Conservation (phyloP, 2,113 vertebrate species). For the Sylvia atricapilla region DNA sequence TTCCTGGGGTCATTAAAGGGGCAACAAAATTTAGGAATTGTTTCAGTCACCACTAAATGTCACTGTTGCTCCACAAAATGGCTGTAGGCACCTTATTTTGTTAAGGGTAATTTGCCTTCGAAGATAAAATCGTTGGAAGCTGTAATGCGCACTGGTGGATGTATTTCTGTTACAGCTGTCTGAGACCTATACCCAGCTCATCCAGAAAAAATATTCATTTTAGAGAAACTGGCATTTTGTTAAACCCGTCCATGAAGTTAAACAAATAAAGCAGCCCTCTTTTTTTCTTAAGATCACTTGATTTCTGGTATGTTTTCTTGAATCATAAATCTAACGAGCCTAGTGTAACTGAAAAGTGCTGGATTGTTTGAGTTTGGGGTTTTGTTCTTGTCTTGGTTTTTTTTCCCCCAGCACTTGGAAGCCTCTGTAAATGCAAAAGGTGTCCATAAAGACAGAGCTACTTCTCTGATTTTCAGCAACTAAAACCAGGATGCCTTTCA, state of each 20-base stretch:
- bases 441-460: background rate
- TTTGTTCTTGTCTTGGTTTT: background rate
- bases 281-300: background rate
- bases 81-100: background rate
- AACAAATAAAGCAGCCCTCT: background rate
- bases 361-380: background rate
- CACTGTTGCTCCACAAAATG: slow-evolving; percentile 51
- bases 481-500: background rate
- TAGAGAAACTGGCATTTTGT: background rate
- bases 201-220: background rate
- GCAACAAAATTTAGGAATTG: background rate
- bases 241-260: background rate
- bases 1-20: background rate
- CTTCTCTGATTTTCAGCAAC: background rate
- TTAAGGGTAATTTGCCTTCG: background rate
- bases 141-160: background rate
- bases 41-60: slow-evolving; percentile 36
- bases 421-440: background rate
- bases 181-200: background rate
- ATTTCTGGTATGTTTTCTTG: background rate
- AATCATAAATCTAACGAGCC: background rate
- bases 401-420: background rate
- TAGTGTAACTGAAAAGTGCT: background rate
- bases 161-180: background rate
- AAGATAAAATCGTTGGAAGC: background rate